phyloP scores from a whole-genome alignment of 2,888 invertebrate species.

The Erannis defoliaria region DNA sequence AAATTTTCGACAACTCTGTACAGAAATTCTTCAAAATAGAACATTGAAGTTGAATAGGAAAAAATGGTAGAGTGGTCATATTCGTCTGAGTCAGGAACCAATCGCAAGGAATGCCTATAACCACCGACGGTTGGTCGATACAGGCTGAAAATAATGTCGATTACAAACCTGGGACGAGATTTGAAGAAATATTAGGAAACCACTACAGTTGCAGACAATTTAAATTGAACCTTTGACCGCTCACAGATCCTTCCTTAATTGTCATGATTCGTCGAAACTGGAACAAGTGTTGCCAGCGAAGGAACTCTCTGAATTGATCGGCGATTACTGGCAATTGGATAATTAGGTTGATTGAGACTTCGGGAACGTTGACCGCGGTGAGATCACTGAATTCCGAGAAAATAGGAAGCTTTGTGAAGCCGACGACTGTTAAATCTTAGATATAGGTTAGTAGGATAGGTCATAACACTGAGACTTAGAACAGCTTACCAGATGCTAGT shows the following conservation, averaged over 20 bases:
- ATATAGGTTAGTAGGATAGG: slow-evolving; percentile 22
- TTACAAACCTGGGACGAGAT: background rate
- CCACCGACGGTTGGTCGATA: too few relatives aligned
- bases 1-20: too few relatives aligned
- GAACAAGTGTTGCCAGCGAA: slow-evolving; percentile 50
- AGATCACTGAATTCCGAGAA: slow-evolving; percentile 31
- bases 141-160: too few relatives aligned
- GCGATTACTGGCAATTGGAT: slow-evolving; percentile 67
- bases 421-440: slow-evolving; percentile 18
- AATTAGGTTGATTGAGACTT: slow-evolving; percentile 58
- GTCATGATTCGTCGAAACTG: slow-evolving; percentile 49
- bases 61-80: too few relatives aligned
- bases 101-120: too few relatives aligned
- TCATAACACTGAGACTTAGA: slow-evolving; percentile 6
- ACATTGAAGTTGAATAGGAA: too few relatives aligned
- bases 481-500: background rate
- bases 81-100: too few relatives aligned
- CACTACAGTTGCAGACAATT: slow-evolving; percentile 14
- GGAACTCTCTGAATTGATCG: slow-evolving; percentile 62
- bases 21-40: too few relatives aligned
- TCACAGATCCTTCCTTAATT: slow-evolving; percentile 45
- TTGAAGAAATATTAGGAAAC: slow-evolving; percentile 7
- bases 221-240: slow-evolving; percentile 20
- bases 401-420: slow-evolving; percentile 12
- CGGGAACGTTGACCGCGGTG: slow-evolving; percentile 32